phyloP scores from a whole-genome alignment of 2,888 invertebrate species.

The Zhuqinia jingwanae region DNA sequence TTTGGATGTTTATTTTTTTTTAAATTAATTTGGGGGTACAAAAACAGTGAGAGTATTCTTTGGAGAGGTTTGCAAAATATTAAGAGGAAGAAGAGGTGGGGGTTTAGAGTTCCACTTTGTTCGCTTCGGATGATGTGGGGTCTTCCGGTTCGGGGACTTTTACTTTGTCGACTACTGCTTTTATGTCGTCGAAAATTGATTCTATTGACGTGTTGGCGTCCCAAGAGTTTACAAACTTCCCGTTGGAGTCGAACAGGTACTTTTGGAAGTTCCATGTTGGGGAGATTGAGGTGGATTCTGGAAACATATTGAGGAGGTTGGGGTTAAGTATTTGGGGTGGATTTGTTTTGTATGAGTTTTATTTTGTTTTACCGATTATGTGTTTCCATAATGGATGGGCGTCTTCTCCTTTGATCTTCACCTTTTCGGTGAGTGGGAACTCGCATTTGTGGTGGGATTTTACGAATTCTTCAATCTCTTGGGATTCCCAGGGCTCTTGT shows the following conservation, averaged over 20 bases:
- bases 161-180: constrained; percentile 70
- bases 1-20: background rate
- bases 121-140: background rate
- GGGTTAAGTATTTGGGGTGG: background rate
- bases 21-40: no score
- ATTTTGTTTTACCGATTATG: constrained; percentile 79
- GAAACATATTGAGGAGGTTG: no score
- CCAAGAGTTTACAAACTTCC: constrained; percentile 81
- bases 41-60: no score
- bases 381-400: constrained; percentile 81
- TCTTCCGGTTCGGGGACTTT: no score
- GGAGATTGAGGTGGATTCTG: constrained; percentile 61
- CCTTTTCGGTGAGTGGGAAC: constrained; percentile 82
- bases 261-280: constrained; percentile 84
- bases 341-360: constrained; percentile 26
- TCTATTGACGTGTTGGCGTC: constrained; percentile 81
- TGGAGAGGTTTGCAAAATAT: no score
- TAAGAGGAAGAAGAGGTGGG: no score
- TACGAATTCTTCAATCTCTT: constrained; percentile 80
- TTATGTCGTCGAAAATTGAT: constrained; percentile 79
- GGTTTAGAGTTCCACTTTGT: constrained; percentile 49
- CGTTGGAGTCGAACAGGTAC: constrained; percentile 82
- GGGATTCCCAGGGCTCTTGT: constrained; percentile 82
- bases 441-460: constrained; percentile 80
- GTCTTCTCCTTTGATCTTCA: constrained; percentile 81